Evolutionary conservation across 2,113 vertebrate species (phyloP).

Genomic region (Brachyhypopomus gauderio): DNA sequence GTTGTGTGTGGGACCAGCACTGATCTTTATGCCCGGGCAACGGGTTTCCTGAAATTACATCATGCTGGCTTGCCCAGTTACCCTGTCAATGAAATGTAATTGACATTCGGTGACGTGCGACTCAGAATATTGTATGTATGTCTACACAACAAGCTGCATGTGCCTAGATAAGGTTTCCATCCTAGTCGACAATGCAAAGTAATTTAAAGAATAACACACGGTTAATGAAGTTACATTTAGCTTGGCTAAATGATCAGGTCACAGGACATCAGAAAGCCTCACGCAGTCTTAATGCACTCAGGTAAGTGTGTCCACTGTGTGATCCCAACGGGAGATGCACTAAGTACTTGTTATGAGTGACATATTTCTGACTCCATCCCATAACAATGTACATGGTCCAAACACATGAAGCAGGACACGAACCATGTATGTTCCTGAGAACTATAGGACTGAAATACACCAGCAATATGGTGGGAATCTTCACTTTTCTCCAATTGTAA

Average conservation of each 20-base stretch:
- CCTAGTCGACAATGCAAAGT: not conserved
- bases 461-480: no score
- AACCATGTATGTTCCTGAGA: not conserved
- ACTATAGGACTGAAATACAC: not conserved
- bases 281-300: no score
- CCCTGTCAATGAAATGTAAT: constrained; percentile 34
- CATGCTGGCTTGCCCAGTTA: constrained; percentile 32
- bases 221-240: not conserved
- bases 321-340: not conserved
- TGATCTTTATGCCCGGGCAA: constrained; percentile 1
- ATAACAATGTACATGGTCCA: not conserved
- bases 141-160: not conserved
- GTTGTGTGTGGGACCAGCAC: not conserved
- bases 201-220: not conserved
- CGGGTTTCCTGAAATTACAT: constrained; percentile 40
- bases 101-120: constrained; percentile 19
- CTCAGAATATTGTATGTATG: not conserved
- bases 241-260: not conserved
- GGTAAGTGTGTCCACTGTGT: not conserved
- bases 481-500: no score
- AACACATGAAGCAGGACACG: not conserved
- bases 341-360: not conserved
- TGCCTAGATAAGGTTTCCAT: not conserved
- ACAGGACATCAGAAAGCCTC: not conserved
- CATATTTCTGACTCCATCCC: not conserved